Conservation (phyloP, 2,797 vertebrate genomes). For the Manis javanica region DNA sequence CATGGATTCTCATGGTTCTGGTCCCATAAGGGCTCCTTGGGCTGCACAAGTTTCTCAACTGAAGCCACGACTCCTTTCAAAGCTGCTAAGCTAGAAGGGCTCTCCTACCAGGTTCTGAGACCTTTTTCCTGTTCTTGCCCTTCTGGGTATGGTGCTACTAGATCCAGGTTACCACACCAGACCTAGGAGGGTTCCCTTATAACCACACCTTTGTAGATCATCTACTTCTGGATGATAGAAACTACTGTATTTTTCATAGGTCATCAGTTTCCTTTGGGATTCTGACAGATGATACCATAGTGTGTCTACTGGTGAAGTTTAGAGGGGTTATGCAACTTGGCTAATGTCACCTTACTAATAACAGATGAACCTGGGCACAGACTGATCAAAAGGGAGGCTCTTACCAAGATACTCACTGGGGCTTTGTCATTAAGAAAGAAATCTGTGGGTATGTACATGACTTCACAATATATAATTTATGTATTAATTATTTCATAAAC, state of each 20-base stretch:
- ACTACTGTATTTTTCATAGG: neutral
- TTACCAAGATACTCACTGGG: too few species aligned
- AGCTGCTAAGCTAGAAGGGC: neutral
- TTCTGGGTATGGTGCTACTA: neutral
- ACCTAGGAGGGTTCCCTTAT: neutral
- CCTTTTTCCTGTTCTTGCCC: neutral
- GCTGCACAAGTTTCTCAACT: neutral
- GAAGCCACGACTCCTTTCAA: neutral
- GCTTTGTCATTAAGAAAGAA: neutral
- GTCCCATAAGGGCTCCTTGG: too few species aligned
- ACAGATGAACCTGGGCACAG: neutral
- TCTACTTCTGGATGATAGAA: neutral
- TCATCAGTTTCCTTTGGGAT: neutral
- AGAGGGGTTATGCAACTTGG: neutral
- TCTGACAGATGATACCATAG: neutral
- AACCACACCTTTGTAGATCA: neutral
- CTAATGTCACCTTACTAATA: neutral
- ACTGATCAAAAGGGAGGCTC: neutral
- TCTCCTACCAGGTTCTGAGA: neutral
- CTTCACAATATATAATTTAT: neutral
- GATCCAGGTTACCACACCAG: neutral
- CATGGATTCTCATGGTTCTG: neutral
- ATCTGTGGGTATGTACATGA: neutral
- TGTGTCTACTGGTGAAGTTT: neutral
- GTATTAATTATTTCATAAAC: neutral